A percentile compares a stretch with the other conserved stretches of the same genome.
These are phyloP conservation scores for Metridium senile DNA, from an alignment of 92 coral and sea anemone genomes.

Conservation along the genomic window DNA sequence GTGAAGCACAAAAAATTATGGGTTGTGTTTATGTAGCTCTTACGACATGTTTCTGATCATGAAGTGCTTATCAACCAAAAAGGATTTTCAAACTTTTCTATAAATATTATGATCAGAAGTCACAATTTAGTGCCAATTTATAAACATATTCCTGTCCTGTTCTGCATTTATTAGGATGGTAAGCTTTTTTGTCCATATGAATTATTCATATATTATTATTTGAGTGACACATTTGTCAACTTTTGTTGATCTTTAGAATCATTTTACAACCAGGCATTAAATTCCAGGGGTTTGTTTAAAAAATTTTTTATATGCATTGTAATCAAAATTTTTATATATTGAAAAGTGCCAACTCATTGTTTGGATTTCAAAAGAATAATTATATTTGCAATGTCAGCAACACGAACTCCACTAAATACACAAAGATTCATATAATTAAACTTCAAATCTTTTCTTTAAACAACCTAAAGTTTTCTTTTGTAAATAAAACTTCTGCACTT, in stretches of 20 bases:
- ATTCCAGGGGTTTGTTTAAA: background rate
- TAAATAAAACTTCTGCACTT: background rate
- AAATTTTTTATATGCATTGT: no score
- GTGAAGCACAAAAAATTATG: no score
- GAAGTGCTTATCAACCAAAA: no score
- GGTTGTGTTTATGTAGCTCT: no score
- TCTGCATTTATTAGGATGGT: background rate
- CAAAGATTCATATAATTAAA: background rate
- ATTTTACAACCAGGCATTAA: background rate
- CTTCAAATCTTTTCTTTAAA: background rate
- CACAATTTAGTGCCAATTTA: background rate
- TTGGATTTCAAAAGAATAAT: background rate
- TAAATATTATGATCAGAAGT: background rate
- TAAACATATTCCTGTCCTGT: background rate
- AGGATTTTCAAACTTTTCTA: no score
- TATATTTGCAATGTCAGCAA: background rate
- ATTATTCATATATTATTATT: background rate
- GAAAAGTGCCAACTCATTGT: background rate
- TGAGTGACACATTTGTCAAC: slow-evolving; percentile 1
- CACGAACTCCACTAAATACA: background rate
- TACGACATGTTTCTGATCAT: no score
- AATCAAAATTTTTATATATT: no score
- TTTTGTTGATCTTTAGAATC: background rate
- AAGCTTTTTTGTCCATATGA: background rate
- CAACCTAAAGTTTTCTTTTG: background rate